Percentiles rank a stretch among this genome's conserved stretches.
phyloP scores from a whole-genome alignment of 2,113 vertebrate species.

The Poeciliopsis turrubarensis region DNA sequence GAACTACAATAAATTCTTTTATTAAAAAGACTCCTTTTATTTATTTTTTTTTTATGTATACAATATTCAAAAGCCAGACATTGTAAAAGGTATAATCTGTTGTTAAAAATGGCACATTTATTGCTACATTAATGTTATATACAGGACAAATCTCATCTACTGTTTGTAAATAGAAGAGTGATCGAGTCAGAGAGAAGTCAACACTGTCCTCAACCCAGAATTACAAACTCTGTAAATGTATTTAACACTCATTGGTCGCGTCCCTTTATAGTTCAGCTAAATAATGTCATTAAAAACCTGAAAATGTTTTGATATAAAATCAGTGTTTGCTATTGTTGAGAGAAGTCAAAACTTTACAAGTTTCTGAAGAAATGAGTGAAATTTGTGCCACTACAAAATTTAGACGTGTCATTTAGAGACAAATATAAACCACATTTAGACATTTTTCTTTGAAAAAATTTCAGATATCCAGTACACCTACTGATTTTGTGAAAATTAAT shows the following conservation, averaged over 20 bases:
- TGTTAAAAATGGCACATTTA: slow-evolving; percentile 96
- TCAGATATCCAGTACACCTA: slow-evolving; percentile 55
- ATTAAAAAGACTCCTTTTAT: slow-evolving; percentile 83
- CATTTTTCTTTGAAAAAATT: slow-evolving; percentile 43
- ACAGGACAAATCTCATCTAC: slow-evolving; percentile 90
- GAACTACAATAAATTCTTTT: slow-evolving; percentile 73
- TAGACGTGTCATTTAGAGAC: neutral
- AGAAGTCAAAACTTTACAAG: slow-evolving; percentile 53
- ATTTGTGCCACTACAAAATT: slow-evolving; percentile 24
- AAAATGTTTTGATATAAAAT: slow-evolving; percentile 46
- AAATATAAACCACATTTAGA: neutral
- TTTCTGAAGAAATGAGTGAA: slow-evolving; percentile 44
- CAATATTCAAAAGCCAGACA: slow-evolving; percentile 88
- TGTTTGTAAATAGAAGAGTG: slow-evolving; percentile 78
- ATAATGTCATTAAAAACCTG: slow-evolving; percentile 39
- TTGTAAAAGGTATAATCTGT: slow-evolving; percentile 85
- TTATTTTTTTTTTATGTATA: slow-evolving; percentile 81
- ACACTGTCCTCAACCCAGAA: slow-evolving; percentile 63
- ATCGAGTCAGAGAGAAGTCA: slow-evolving; percentile 67
- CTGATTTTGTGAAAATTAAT: slow-evolving; percentile 52
- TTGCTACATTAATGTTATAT: slow-evolving; percentile 97
- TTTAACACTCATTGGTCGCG: slow-evolving; percentile 49
- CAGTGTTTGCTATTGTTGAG: slow-evolving; percentile 44
- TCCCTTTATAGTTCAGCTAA: slow-evolving; percentile 52
- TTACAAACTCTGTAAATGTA: slow-evolving; percentile 58